phyloP scores from a whole-genome alignment of 2,113 vertebrate genomes.

The Spheniscus mendiculus region DNA sequence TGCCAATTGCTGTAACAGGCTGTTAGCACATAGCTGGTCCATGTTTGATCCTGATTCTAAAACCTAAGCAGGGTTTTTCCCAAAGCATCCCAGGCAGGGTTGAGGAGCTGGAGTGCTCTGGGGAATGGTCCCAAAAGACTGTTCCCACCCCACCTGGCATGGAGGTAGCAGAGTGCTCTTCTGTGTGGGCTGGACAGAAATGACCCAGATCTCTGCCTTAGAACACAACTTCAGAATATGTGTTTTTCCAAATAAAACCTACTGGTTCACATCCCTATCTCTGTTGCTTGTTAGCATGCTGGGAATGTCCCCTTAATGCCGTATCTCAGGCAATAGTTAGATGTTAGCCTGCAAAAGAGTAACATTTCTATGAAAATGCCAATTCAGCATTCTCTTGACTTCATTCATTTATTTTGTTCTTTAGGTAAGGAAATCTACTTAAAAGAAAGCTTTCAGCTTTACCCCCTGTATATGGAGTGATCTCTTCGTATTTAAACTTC shows the following conservation, averaged over 20 bases:
- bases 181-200: not conserved
- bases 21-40: not conserved
- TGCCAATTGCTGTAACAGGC: not conserved
- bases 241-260: not conserved
- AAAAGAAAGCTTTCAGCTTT: not conserved
- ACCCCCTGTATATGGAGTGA: not conserved
- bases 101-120: not conserved
- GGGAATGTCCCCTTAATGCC: not conserved
- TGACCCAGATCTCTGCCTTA: not conserved
- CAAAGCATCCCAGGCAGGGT: not conserved
- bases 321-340: no score
- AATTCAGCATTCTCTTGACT: not conserved
- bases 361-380: not conserved
- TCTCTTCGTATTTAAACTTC: not conserved
- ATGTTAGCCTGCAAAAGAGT: not conserved
- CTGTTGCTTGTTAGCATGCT: not conserved
- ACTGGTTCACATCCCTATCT: rapidly evolving
- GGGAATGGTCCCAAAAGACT: not conserved
- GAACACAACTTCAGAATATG: not conserved
- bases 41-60: not conserved
- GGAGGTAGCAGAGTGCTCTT: not conserved
- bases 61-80: not conserved
- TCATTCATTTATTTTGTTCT: not conserved
- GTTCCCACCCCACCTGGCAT: rapidly evolving
- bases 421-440: not conserved